These are phyloP conservation scores for Vulpes ferrilata DNA, from an alignment of 2,113 vertebrate genomes.

Conservation along the genomic window DNA sequence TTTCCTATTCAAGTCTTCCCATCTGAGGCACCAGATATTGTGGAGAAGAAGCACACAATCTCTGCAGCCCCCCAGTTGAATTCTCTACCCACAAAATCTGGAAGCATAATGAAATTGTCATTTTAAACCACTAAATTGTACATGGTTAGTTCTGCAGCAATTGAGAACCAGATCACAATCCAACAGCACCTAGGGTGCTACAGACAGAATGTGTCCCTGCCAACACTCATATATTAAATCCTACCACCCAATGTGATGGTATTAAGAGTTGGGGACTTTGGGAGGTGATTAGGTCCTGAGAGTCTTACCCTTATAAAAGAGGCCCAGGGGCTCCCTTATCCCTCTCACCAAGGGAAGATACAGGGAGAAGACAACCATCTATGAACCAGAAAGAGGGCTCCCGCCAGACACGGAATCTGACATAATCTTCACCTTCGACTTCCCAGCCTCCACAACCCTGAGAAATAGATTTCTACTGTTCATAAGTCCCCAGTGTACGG, in stretches of 20 bases:
- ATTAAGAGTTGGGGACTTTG: not conserved
- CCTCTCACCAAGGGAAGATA: not conserved
- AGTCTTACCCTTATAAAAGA: not conserved
- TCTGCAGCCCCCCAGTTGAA: not conserved
- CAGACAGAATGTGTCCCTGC: not conserved
- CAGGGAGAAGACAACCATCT: not conserved
- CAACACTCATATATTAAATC: not conserved
- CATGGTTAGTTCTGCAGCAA: not conserved
- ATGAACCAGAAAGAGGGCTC: not conserved
- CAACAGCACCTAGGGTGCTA: not conserved
- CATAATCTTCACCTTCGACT: not conserved
- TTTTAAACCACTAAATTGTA: not conserved
- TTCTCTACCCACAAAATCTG: not conserved
- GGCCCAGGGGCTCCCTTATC: not conserved
- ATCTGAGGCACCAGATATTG: not conserved
- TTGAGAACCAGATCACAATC: not conserved
- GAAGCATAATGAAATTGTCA: not conserved
- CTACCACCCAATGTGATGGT: not conserved
- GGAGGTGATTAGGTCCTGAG: not conserved
- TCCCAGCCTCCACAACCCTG: not conserved
- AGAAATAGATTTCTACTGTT: not conserved
- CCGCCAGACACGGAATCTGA: not conserved
- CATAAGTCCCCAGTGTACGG: not conserved
- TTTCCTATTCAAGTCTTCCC: not conserved
- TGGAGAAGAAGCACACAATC: not conserved